Conservation (phyloP, 2,113 vertebrate genomes). For the Sitta europaea region DNA sequence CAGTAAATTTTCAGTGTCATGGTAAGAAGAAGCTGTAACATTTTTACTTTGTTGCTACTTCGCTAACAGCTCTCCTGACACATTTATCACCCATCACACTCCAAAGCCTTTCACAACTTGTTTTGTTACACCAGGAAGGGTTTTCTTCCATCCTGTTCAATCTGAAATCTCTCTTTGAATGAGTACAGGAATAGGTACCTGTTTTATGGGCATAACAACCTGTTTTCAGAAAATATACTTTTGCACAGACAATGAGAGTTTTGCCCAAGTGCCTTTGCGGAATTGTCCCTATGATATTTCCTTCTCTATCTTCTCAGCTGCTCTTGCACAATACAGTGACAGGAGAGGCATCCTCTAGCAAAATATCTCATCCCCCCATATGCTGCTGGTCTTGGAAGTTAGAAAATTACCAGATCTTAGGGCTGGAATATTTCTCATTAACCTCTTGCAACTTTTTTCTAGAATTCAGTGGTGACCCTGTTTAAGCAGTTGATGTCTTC, state of each 20-base stretch:
- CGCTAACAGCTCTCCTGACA: not conserved
- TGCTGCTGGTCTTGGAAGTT: not conserved
- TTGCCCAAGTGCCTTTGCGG: not conserved
- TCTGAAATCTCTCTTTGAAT: not conserved
- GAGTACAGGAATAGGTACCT: not conserved
- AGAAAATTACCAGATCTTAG: not conserved
- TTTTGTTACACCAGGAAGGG: not conserved
- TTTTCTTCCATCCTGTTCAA: not conserved
- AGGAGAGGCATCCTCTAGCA: not conserved
- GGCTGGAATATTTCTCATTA: not conserved
- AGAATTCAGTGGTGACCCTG: not conserved
- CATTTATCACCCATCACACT: fast-evolving
- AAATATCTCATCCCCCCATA: not conserved
- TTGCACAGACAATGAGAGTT: not conserved
- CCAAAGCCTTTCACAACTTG: not conserved
- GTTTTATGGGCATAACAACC: not conserved
- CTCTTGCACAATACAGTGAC: fast-evolving
- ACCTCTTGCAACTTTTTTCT: not conserved
- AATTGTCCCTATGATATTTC: not conserved
- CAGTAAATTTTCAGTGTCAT: not conserved
- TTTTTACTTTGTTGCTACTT: not conserved
- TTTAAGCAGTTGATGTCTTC: not conserved
- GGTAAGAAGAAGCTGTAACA: not conserved
- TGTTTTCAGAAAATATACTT: not conserved
- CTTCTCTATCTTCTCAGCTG: not conserved